phyloP scores from a whole-genome alignment of 2,888 invertebrate genomes.

The Phaedon cochleariae region DNA sequence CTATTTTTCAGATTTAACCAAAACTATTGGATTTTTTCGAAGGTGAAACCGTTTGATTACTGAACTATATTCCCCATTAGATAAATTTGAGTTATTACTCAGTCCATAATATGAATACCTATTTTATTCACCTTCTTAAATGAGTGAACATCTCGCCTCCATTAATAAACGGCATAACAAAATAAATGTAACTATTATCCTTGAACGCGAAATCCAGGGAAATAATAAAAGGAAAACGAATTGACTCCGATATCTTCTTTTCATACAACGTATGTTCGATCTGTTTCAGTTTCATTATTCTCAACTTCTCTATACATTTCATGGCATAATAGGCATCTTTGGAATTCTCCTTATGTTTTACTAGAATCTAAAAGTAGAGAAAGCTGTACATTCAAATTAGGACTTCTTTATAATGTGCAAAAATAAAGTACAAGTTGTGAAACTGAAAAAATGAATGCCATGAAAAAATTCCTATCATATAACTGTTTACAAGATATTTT shows the following conservation, averaged over 20 bases:
- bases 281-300: conserved; percentile 87
- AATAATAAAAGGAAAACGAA: conserved; percentile 89
- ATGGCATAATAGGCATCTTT: conserved; percentile 75
- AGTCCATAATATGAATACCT: no score
- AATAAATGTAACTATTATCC: conserved; percentile 84
- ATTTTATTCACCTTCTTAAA: conserved; percentile 64
- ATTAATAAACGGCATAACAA: conserved; percentile 82
- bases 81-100: no score
- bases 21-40: no score
- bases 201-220: conserved; percentile 85
- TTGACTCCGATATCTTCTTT: conserved; percentile 85
- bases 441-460: no score
- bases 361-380: conserved; percentile 57
- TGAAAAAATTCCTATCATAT: no score
- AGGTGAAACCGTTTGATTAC: no score
- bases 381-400: background rate
- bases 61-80: no score
- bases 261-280: conserved; percentile 90
- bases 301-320: conserved; percentile 87
- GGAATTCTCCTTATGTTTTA: conserved; percentile 68
- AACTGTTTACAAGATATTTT: no score
- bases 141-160: conserved; percentile 91
- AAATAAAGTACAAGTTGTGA: no score
- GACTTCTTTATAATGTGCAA: background rate
- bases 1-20: no score